Conservation (phyloP, 2,888 invertebrate genomes). For the Odontocolon sp. region DNA sequence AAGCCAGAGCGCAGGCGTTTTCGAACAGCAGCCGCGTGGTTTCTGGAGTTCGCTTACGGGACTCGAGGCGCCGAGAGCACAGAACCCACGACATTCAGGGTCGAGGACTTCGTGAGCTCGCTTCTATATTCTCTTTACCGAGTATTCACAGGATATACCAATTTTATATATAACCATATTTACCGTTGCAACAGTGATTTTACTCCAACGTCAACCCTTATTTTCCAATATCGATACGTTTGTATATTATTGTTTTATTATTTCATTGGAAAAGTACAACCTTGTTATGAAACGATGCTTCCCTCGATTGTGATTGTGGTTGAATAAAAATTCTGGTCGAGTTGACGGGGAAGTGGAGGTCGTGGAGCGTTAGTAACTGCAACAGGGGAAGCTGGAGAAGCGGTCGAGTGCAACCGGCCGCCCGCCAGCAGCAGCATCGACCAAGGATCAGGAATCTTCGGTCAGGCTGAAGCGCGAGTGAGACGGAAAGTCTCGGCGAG, state of each 20-base stretch:
- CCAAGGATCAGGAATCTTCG: slow-evolving; percentile 34
- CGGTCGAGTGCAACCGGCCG: slow-evolving; percentile 44
- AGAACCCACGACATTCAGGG: slow-evolving; percentile 44
- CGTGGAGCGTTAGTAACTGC: background rate
- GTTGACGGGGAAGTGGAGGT: too few relatives aligned
- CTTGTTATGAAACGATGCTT: too few relatives aligned
- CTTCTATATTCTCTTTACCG: slow-evolving; percentile 18
- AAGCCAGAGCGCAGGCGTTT: slow-evolving; percentile 35
- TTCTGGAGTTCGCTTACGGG: background rate
- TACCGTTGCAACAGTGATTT: too few relatives aligned
- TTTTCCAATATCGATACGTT: too few relatives aligned
- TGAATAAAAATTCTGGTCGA: too few relatives aligned
- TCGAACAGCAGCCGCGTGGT: slow-evolving; percentile 54
- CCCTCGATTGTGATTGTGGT: too few relatives aligned
- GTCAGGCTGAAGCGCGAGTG: slow-evolving; percentile 13
- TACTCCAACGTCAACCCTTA: too few relatives aligned
- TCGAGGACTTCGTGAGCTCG: slow-evolving; percentile 48
- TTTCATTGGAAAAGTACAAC: too few relatives aligned
- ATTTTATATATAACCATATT: too few relatives aligned
- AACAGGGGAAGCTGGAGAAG: slow-evolving; percentile 20
- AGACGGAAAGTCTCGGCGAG: slow-evolving; percentile 15
- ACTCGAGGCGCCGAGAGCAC: background rate
- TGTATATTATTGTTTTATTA: too few relatives aligned
- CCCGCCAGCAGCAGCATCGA: slow-evolving; percentile 32
- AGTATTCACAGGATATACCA: slow-evolving; percentile 16